Evolutionary conservation across 2,797 vertebrate species (phyloP).

Genomic region (Lateolabrax maculatus): DNA sequence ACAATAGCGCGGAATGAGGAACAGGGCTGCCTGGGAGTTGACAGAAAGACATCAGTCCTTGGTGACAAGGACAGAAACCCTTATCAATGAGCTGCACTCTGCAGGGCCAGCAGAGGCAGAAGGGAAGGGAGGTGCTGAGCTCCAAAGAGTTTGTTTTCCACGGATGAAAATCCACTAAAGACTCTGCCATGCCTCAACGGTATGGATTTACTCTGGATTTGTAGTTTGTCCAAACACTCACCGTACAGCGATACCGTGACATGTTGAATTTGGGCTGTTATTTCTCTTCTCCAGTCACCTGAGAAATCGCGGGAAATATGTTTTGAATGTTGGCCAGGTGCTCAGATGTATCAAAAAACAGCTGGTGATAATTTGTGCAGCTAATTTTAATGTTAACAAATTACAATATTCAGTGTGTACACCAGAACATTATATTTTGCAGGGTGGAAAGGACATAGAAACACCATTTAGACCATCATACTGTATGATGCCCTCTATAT

Average conservation of each 20-base stretch:
- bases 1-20: conserved; percentile 74
- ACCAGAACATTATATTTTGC: not conserved
- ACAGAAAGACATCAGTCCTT: conserved; percentile 82
- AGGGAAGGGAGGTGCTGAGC: conserved; percentile 17
- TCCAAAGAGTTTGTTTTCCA: conserved; percentile 61
- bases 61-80: conserved; percentile 81
- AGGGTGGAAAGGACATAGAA: not conserved
- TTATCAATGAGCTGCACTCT: conserved; percentile 75
- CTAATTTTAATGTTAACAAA: not conserved
- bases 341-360: not conserved
- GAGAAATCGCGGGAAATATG: not conserved
- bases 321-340: not conserved
- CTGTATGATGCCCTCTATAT: not conserved
- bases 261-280: conserved; percentile 16
- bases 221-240: conserved; percentile 47
- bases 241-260: conserved; percentile 11
- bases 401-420: not conserved
- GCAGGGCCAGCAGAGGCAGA: conserved; percentile 52
- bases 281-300: not conserved
- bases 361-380: not conserved
- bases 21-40: conserved; percentile 77
- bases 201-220: conserved; percentile 57
- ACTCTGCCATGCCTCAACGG: conserved; percentile 45
- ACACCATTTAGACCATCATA: not conserved
- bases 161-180: conserved; percentile 61